Percentiles rank a stretch among this genome's conserved stretches.
Conservation (phyloP, 2,113 vertebrate species). For the Neodon shergylaensis region DNA sequence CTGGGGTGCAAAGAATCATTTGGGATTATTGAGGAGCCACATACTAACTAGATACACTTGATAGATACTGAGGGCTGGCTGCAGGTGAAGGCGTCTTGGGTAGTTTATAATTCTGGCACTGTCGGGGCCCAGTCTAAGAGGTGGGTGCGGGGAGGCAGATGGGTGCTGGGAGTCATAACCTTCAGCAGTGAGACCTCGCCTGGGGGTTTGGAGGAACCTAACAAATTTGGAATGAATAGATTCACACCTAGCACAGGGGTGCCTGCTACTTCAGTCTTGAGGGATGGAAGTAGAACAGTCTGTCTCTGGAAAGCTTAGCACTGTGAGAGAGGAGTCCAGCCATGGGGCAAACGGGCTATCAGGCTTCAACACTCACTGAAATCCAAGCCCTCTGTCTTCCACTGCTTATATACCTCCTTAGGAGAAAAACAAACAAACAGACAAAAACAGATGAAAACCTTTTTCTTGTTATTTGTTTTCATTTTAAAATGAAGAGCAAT, state of each 20-base stretch:
- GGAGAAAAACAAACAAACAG: constrained; percentile 37
- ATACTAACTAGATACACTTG: constrained; percentile 22
- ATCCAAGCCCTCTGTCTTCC: neutral
- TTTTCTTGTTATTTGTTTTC: neutral
- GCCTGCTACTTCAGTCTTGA: constrained; percentile 46
- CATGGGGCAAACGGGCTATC: neutral
- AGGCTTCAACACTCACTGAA: constrained; percentile 32
- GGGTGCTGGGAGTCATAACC: neutral
- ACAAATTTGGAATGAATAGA: neutral
- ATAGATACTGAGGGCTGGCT: constrained; percentile 66
- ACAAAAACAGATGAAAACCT: constrained; percentile 8
- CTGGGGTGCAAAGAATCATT: neutral
- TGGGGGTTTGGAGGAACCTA: neutral
- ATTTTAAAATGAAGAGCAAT: constrained; percentile 47
- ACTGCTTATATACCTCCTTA: constrained; percentile 74
- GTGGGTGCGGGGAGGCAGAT: constrained; percentile 2
- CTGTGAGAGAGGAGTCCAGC: neutral
- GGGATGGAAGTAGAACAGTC: constrained; percentile 74
- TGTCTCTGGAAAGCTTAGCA: neutral
- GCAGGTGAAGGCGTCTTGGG: constrained; percentile 60
- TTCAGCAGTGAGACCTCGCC: neutral
- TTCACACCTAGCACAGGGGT: constrained; percentile 15
- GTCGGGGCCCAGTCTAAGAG: neutral
- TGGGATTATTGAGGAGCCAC: constrained; percentile 43
- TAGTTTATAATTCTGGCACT: constrained; percentile 49